Evolutionary conservation across 2,888 invertebrate genomes (phyloP), one percentile per base, ranked within the genome.

Genomic region (Parnassius mnemosyne): DNA sequence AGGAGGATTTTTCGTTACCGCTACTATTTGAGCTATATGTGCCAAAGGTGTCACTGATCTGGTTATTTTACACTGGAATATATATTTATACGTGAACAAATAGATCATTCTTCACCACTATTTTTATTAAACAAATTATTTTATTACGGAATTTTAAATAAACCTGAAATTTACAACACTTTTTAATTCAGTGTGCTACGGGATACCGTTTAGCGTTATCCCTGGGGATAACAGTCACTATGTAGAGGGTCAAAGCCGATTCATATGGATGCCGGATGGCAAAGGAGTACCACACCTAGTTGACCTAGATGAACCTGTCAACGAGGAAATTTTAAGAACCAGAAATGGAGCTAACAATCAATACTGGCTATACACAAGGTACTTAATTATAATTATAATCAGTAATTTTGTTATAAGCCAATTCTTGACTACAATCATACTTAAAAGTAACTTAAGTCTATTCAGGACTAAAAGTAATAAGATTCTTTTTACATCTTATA

Each of bases 251-350:
- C 69, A 66, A 41, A 75, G 74, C 60, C 71, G 73, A 3, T 78
- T 74, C 51, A 73, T 78, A 34, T 77, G 73, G 72, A 76, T 77
- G 70, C 71, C 78, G 3, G 74, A 78, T 60, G 76, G 73, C 10
- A 67, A 74, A 0, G 73, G 71, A 9, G 57, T 62, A 3, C 74
- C 72, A 5, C 70, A 71, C 10, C 65, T 79, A 2, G 75, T 79
- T 25, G 79, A 79, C 60, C 68, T 76, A 0, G 66, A 76, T 3
- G 71, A 67, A 10, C 67, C 67, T 7, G 62, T 63, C 7, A 67
- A 69, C 7, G 57, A 67, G 41, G 60, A 53, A 7, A 9, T 64
- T 3, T 16, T 67, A 2, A 34, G 13, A 10, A 65, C 57, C 9
- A 69, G 74, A 53, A 71, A 71, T 60, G 73, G 76, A 3, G 72